These are phyloP conservation scores for Melipona quadrifasciata DNA, from an alignment of 1,140 invertebrate species.

Conservation along the genomic window DNA sequence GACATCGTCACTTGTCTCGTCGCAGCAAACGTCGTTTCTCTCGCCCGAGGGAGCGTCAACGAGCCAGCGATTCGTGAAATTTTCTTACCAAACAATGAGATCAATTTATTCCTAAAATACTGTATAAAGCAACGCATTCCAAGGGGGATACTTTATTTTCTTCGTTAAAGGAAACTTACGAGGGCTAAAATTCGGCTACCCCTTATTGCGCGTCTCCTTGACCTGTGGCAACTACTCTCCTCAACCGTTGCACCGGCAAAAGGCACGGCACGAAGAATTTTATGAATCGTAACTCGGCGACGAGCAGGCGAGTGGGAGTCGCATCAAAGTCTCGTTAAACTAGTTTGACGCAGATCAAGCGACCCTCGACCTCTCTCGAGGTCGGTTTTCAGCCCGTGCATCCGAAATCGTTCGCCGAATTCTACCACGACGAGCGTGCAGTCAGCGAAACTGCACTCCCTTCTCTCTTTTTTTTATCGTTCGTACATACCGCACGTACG, in stretches of 20 bases:
- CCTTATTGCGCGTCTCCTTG: constrained; percentile 27
- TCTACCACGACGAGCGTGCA: not conserved
- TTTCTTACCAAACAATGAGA: not conserved
- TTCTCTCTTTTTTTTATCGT: not conserved
- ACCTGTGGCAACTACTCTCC: constrained; percentile 24
- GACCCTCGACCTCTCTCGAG: not conserved
- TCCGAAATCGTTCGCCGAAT: not conserved
- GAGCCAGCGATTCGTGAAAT: not conserved
- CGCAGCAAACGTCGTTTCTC: not conserved
- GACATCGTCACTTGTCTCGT: no score
- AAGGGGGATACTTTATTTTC: not conserved
- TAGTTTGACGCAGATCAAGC: constrained; percentile 24
- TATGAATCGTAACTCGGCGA: constrained; percentile 25
- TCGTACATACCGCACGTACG: not conserved
- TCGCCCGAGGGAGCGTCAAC: not conserved
- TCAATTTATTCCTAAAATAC: constrained; percentile 16
- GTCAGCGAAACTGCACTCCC: not conserved
- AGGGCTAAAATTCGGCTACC: not conserved
- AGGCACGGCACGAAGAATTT: not conserved
- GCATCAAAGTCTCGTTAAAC: constrained; percentile 33
- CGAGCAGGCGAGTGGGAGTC: not conserved
- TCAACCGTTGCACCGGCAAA: not conserved
- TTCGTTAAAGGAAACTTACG: not conserved
- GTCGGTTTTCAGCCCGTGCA: no score
- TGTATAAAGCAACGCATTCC: constrained; percentile 4